These are phyloP conservation scores for Tupiocoris notatus DNA, from an alignment of 2,888 invertebrate species.

Conservation along the genomic window DNA sequence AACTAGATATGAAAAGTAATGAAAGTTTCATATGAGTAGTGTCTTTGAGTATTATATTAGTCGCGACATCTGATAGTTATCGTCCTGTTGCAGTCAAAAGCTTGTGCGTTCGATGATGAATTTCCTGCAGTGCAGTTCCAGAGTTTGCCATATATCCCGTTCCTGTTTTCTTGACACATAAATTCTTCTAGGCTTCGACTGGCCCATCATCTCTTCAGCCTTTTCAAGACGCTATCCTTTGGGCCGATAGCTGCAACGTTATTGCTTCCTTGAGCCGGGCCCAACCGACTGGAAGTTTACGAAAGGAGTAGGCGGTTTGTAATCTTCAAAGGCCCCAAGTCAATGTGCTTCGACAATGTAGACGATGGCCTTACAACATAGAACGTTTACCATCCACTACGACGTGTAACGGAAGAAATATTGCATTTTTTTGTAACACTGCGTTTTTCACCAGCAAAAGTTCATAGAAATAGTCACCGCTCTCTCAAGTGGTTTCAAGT, in stretches of 20 bases:
- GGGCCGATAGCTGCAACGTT: constrained; percentile 18
- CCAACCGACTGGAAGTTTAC: constrained; percentile 1
- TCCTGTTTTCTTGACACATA: neutral
- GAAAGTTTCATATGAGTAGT: no score
- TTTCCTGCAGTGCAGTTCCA: constrained; percentile 16
- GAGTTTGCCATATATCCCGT: neutral
- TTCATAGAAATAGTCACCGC: neutral
- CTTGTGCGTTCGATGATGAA: constrained; percentile 22
- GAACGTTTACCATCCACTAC: neutral
- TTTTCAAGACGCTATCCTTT: neutral
- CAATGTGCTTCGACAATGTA: neutral
- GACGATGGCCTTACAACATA: neutral
- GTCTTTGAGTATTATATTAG: no score
- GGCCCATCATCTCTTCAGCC: neutral
- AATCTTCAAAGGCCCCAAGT: constrained; percentile 5
- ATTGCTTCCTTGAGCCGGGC: constrained; percentile 23
- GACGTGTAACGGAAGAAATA: neutral
- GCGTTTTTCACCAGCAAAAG: neutral
- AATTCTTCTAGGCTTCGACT: neutral
- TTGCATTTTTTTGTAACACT: neutral
- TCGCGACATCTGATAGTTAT: no score
- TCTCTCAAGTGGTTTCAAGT: no score
- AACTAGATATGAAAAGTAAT: no score
- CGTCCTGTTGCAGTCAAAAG: no score
- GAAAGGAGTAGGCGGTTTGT: neutral